Evolutionary conservation across 2,113 vertebrate species (phyloP).

Genomic region (Hystrix brachyura): DNA sequence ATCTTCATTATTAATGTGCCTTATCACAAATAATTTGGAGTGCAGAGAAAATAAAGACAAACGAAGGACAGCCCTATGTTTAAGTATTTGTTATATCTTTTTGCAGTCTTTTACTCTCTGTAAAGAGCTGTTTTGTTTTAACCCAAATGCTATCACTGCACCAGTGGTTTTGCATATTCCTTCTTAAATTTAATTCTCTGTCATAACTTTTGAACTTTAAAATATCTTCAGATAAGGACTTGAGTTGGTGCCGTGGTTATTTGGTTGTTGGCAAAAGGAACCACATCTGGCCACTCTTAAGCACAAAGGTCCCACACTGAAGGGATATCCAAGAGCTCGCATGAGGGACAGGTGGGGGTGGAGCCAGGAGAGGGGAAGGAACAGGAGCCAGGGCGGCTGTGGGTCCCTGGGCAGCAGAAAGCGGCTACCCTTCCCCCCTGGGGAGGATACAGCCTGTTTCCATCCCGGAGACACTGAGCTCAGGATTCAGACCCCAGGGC

Average conservation of each 20-base stretch:
- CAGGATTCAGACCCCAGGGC: background rate
- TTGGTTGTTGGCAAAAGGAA: background rate
- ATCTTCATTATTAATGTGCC: background rate
- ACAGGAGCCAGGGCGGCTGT: background rate
- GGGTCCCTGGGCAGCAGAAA: background rate
- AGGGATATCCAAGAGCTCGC: background rate
- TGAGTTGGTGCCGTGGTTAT: background rate
- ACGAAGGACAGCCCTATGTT: background rate
- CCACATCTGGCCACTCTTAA: background rate
- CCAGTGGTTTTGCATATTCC: background rate
- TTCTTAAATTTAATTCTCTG: background rate
- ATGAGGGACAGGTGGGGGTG: background rate
- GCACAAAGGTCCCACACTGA: background rate
- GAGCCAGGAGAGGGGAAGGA: background rate
- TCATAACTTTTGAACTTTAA: background rate
- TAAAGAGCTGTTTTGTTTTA: slow-evolving; percentile 24
- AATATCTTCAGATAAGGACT: background rate
- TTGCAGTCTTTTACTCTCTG: background rate
- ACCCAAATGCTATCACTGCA: background rate
- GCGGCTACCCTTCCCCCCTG: background rate
- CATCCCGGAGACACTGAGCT: background rate
- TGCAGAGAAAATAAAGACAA: slow-evolving; percentile 45
- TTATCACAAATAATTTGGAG: slow-evolving; percentile 26
- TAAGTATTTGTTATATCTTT: background rate
- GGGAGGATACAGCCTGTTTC: background rate